These are phyloP conservation scores for Drosophila cracens DNA, from an alignment of 2,888 invertebrate species.

Conservation along the genomic window DNA sequence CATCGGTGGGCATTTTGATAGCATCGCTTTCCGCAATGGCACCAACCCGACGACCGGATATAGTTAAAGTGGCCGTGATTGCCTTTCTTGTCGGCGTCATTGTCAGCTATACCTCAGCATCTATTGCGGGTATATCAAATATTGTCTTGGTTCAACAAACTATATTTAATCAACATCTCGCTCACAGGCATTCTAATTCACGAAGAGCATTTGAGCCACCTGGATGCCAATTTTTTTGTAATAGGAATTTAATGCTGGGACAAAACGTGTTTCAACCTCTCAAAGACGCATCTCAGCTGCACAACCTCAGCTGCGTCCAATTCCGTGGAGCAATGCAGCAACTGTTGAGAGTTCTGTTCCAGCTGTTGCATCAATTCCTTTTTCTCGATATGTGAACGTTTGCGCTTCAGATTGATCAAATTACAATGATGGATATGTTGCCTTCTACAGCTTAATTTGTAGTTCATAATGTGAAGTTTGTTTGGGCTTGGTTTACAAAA, in stretches of 20 bases:
- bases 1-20: slow-evolving; percentile 92
- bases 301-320: slow-evolving; percentile 31
- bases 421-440: slow-evolving; percentile 35
- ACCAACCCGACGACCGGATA: slow-evolving; percentile 84
- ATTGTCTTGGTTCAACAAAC: not conserved
- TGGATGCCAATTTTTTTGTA: not conserved
- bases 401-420: slow-evolving; percentile 41
- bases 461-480: not conserved
- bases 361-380: slow-evolving; percentile 42
- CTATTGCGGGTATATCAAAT: slow-evolving; percentile 46
- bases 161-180: not conserved
- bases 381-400: slow-evolving; percentile 9
- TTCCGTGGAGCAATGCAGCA: not conserved
- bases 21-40: slow-evolving; percentile 91
- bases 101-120: slow-evolving; percentile 60
- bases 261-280: slow-evolving; percentile 31
- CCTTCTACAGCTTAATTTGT: slow-evolving; percentile 13
- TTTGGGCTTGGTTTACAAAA: not conserved
- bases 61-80: slow-evolving; percentile 18
- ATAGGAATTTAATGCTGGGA: not conserved
- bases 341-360: slow-evolving; percentile 10
- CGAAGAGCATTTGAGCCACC: not conserved
- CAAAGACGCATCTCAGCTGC: slow-evolving; percentile 21
- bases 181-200: slow-evolving; percentile 38
- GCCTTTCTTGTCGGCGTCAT: slow-evolving; percentile 43